Conservation (phyloP, 1,140 invertebrate species). For the Eubasilissa regina region DNA sequence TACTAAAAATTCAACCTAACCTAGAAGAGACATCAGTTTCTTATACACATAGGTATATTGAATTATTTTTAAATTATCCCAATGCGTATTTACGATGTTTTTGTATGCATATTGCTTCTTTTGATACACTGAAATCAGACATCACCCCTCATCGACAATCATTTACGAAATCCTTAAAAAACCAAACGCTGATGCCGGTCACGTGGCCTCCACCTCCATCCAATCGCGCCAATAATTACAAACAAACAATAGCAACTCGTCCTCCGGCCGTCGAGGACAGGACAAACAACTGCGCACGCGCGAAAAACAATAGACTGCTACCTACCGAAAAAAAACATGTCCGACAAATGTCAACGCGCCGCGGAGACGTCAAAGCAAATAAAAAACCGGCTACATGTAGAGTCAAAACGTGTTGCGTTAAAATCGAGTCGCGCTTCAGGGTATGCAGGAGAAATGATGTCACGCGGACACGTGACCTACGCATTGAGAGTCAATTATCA, state of each 20-base stretch:
- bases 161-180: slow-evolving; percentile 10
- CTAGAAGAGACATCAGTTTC: no score
- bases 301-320: slow-evolving; percentile 47
- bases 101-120: no score
- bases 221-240: slow-evolving; percentile 51
- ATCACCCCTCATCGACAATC: neutral
- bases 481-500: slow-evolving; percentile 51
- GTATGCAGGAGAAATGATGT: slow-evolving; percentile 13
- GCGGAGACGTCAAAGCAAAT: slow-evolving; percentile 31
- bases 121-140: neutral
- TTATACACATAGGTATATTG: no score
- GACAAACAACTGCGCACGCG: slow-evolving; percentile 47
- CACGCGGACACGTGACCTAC: slow-evolving; percentile 6
- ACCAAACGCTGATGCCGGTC: slow-evolving; percentile 6
- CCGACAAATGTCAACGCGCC: slow-evolving; percentile 37
- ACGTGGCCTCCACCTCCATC: slow-evolving; percentile 12
- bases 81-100: no score
- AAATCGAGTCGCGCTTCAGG: slow-evolving; percentile 31
- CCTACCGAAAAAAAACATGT: slow-evolving; percentile 36
- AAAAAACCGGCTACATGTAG: slow-evolving; percentile 51
- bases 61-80: no score
- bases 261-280: slow-evolving; percentile 7
- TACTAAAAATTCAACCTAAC: no score
- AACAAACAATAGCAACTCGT: slow-evolving; percentile 44
- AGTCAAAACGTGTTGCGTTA: slow-evolving; percentile 47